Base-by-base conservation (phyloP, 2,888 invertebrate genomes). In the Apodemia hepburni region DNA sequence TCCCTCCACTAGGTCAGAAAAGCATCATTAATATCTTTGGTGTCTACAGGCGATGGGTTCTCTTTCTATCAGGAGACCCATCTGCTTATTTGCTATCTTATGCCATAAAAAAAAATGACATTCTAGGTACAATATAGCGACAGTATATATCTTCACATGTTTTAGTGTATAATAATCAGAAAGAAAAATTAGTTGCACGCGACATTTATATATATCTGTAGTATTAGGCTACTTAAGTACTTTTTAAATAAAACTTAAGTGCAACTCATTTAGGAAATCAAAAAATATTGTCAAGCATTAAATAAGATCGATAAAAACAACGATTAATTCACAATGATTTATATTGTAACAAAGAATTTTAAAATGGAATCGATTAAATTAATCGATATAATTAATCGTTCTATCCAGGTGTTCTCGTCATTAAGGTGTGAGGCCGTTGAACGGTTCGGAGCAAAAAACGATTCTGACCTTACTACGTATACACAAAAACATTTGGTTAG, bases 271-370 rank as follows among this genome's bases (percentile, higher is more conserved):
- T 54, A 27, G 54, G 54, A 27, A 12, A 54, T 27, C 27, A 54
- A 54, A 54, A 49, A 54, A 42, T 42, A 42, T 42, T 54, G 54
- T 54, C 54, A 54, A 22, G 27, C 54, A 54, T 54, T 54, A 54
- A 54, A 54, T 15, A 54, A 54, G 11, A 54, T 54, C 54, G 54
- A 54, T 54, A 54, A 54, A 54, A 54, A 54, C 15, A 59, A 63
- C 60, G 60, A 68, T 67, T 62, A 22, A 60, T 35, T 22, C 49
- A 60, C 45, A 22, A 58, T 62, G 15, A 59, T 18, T 27, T 47
- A 27, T 63, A 66, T 61, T 18, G 54, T 65, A 59, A 61, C 47
- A 58, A 45, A 59, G 58, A 58, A 59, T 63, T 62, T 61, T 57
- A 62, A 64, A 68, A 66, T 60, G 54, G 54, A 57, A 57, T 57